phyloP scores from a whole-genome alignment of 2,113 vertebrate species.

The Hirundichthys speculiger region DNA sequence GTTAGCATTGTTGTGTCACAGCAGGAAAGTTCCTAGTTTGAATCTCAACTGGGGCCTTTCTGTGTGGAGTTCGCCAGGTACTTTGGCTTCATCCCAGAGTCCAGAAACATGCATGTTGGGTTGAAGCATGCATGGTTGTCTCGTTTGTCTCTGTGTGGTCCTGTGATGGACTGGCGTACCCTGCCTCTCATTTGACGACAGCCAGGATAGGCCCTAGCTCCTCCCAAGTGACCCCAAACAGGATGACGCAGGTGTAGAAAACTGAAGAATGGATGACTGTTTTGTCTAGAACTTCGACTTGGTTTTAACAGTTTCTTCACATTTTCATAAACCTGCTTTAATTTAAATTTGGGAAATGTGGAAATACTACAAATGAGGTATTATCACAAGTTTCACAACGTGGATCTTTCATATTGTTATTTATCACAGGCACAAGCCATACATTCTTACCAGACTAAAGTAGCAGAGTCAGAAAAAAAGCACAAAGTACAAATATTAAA shows the following conservation, averaged over 20 bases:
- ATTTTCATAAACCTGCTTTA: too few species aligned
- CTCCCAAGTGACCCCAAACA: too few species aligned
- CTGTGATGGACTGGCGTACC: background rate
- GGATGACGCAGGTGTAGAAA: too few species aligned
- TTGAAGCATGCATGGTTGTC: too few species aligned
- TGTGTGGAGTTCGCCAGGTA: background rate
- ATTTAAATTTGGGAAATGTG: background rate
- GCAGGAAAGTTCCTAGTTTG: too few species aligned
- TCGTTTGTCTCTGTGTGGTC: background rate
- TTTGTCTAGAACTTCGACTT: background rate
- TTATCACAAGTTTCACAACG: background rate
- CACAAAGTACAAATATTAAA: slow-evolving; percentile 47
- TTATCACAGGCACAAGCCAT: too few species aligned
- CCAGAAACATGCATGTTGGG: background rate
- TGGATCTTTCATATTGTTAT: too few species aligned
- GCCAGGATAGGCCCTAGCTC: background rate
- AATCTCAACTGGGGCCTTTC: background rate
- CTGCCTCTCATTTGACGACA: too few species aligned
- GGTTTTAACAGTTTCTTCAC: background rate
- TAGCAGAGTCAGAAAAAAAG: slow-evolving; percentile 28
- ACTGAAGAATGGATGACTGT: too few species aligned
- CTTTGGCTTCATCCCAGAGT: background rate
- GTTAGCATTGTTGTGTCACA: background rate
- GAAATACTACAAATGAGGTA: background rate
- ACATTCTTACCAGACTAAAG: background rate